Conservation (phyloP, 2,113 vertebrate species). For the Myotis brandtii region DNA sequence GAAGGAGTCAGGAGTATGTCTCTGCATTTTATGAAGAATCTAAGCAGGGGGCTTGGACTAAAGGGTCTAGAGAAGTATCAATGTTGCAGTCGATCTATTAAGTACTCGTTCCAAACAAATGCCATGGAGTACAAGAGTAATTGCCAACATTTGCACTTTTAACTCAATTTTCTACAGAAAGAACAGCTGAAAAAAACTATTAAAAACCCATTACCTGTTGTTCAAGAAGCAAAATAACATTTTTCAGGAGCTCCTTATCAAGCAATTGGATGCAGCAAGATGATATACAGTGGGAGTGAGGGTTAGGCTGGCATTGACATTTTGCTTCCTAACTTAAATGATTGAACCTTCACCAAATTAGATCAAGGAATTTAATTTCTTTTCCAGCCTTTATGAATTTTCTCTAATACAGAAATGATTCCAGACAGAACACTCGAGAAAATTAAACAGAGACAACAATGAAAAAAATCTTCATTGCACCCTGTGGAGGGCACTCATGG, state of each 20-base stretch:
- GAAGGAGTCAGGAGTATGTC: neutral
- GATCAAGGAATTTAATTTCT: conserved; percentile 72
- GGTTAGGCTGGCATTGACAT: conserved; percentile 38
- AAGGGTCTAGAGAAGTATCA: conserved; percentile 33
- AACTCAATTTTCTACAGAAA: conserved; percentile 62
- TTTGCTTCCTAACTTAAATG: conserved; percentile 70
- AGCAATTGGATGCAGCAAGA: conserved; percentile 47
- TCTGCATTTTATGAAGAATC: neutral
- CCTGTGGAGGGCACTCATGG: conserved; percentile 83
- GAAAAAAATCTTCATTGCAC: conserved; percentile 51
- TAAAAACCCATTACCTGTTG: conserved; percentile 68
- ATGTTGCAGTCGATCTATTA: conserved; percentile 57
- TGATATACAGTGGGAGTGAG: conserved; percentile 4
- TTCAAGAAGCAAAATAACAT: conserved; percentile 62
- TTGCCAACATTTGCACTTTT: conserved; percentile 23
- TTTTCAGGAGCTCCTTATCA: conserved; percentile 66
- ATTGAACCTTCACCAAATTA: conserved; percentile 72
- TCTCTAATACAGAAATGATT: conserved; percentile 59
- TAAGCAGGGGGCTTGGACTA: conserved; percentile 10
- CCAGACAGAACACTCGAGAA: neutral
- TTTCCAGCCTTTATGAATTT: conserved; percentile 68
- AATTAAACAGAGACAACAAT: conserved; percentile 50
- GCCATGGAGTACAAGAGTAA: neutral
- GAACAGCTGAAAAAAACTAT: conserved; percentile 54
- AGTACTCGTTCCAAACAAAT: conserved; percentile 57